These are phyloP conservation scores for Philantomba maxwellii DNA, from an alignment of 2,113 vertebrate genomes.

Conservation along the genomic window DNA sequence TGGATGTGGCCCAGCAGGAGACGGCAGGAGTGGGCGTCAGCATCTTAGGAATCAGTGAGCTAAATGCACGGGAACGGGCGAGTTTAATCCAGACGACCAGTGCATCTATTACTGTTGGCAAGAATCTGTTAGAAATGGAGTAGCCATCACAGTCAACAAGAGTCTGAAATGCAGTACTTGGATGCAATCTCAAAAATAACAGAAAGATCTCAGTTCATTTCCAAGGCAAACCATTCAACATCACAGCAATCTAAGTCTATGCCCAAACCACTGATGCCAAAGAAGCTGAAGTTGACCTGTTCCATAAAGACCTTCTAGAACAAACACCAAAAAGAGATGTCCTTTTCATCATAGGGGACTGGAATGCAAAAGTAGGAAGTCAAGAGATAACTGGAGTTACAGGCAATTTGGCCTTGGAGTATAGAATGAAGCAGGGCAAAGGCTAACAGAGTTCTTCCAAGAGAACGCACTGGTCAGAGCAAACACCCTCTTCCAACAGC, in stretches of 20 bases:
- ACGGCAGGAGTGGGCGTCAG: not conserved
- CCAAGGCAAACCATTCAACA: not conserved
- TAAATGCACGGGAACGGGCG: not conserved
- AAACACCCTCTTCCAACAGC: not conserved
- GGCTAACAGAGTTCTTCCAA: not conserved
- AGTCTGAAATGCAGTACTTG: not conserved
- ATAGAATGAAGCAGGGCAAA: not conserved
- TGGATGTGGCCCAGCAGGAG: not conserved
- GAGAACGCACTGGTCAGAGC: not conserved
- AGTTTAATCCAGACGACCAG: not conserved
- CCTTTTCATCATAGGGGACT: not conserved
- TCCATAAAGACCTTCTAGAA: not conserved
- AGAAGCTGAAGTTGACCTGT: not conserved
- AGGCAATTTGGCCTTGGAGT: not conserved
- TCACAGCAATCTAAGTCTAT: not conserved
- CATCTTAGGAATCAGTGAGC: not conserved
- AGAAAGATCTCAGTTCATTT: not conserved
- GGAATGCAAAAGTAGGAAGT: not conserved
- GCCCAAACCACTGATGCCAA: not conserved
- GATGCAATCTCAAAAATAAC: not conserved
- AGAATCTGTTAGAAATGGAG: not conserved
- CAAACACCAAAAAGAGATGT: not conserved
- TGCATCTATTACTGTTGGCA: not conserved
- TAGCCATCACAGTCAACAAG: not conserved
- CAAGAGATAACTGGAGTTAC: not conserved